Evolutionary conservation across 2,888 invertebrate genomes (phyloP).

Genomic region (Campaea margaritaria): DNA sequence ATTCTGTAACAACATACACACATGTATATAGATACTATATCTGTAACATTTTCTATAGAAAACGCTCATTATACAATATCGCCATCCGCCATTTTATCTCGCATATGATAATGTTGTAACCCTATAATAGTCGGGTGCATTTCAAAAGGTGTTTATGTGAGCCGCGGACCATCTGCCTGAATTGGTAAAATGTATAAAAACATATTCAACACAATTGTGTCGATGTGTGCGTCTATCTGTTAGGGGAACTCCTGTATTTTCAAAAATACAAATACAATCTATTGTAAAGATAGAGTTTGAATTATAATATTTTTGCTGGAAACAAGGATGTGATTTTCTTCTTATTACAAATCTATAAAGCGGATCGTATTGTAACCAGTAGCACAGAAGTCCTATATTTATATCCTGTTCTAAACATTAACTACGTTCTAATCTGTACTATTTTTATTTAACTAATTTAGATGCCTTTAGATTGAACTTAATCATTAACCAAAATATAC

Average conservation of each 20-base stretch:
- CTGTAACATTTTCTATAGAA: not conserved
- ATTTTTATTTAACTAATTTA: too few relatives aligned
- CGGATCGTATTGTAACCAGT: too few relatives aligned
- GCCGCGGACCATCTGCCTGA: conserved; percentile 76
- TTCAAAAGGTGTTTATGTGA: conserved; percentile 80
- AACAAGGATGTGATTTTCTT: too few relatives aligned
- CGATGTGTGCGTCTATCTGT: conserved; percentile 52
- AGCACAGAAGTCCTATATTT: too few relatives aligned
- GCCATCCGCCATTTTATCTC: conserved; percentile 66
- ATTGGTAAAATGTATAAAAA: conserved; percentile 83
- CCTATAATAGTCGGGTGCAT: conserved; percentile 76
- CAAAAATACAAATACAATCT: conserved; percentile 30
- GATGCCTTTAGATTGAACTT: too few relatives aligned
- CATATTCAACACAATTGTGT: conserved; percentile 56
- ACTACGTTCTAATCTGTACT: too few relatives aligned
- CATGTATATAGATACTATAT: too few relatives aligned
- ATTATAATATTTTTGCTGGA: too few relatives aligned
- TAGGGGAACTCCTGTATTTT: conserved; percentile 50
- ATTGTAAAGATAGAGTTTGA: not conserved
- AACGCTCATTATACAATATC: not conserved
- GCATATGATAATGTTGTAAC: conserved; percentile 78
- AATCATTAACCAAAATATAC: too few relatives aligned
- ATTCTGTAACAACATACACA: not conserved
- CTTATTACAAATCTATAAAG: too few relatives aligned
- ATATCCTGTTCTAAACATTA: too few relatives aligned